Base-by-base conservation (phyloP, 2,797 vertebrate genomes). In the Orientallactaga sibirica region DNA sequence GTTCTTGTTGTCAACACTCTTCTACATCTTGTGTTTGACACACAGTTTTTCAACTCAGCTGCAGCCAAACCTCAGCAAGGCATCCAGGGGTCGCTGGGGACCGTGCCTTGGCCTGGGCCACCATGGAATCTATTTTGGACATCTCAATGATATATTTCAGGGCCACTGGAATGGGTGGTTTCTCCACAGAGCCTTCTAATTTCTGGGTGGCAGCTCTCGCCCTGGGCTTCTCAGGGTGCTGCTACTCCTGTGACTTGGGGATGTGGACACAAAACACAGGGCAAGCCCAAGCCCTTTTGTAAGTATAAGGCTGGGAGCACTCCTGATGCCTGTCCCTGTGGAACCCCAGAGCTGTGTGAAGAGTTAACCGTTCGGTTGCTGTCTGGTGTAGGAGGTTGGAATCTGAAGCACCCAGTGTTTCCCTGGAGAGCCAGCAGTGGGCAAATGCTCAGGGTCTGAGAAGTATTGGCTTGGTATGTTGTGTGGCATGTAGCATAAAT, bases 71-170 rank as follows among this genome's bases (percentile, higher is more conserved):
- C 92, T 85, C 88, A 71, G 75, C 67, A 24, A 66, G 88, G 84
- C 41, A 20, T 78, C 93, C 64, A 43, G 88, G 25, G 83, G 75
- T 80, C 4, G 1, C 71, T 74, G 43, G 80, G 52, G 62, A 19
- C 61, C 9, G 4, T 15, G 68, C 62, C 88, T 90, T 33, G 73
- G 83, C 80, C 84, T 0, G 3, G 62, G 81, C 79, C 87, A 29
- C 87, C 16, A 14, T 52, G 27, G 76, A 94, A 90, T 95, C 98
- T 98, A 97, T 98, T 98, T 98, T 97, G 94, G 96, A 97, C 96
- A 16, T 88, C 95, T 90, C 97, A 98, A 97, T 98, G 97, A 97
- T 22, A 97, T 14, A 73, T 81, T 97, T 89, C 1, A 0, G 91
- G 52, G 94, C 95, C 77, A 86, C 82, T 77, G 62, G 86, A 88